Evolutionary conservation across 2,888 invertebrate species (phyloP).

Genomic region (Melinaea menophilus): DNA sequence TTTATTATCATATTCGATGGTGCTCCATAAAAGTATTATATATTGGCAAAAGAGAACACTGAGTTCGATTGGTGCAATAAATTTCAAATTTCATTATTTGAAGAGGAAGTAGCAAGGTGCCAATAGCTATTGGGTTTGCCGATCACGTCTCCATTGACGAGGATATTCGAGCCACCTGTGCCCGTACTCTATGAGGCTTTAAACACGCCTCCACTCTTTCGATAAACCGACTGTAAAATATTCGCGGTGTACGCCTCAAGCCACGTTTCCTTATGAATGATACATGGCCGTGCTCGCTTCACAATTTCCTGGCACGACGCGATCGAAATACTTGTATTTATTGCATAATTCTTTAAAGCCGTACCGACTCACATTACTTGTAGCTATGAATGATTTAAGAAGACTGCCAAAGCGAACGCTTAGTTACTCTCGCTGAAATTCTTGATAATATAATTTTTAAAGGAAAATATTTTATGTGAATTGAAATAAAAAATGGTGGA

Average conservation of each 20-base stretch:
- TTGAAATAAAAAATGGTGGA: neutral
- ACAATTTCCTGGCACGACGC: constrained; percentile 39
- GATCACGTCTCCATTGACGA: constrained; percentile 74
- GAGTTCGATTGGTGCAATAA: constrained; percentile 68
- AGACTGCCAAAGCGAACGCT: constrained; percentile 38
- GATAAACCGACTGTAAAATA: constrained; percentile 75
- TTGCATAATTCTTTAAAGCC: constrained; percentile 52
- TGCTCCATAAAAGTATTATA: constrained; percentile 44
- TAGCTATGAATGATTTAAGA: constrained; percentile 9
- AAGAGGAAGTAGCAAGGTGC: constrained; percentile 72
- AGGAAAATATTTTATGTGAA: neutral
- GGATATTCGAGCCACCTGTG: constrained; percentile 75
- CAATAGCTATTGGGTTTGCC: constrained; percentile 69
- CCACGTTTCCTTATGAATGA: constrained; percentile 74
- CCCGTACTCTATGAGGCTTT: constrained; percentile 73
- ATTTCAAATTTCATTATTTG: constrained; percentile 76
- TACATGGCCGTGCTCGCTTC: constrained; percentile 58
- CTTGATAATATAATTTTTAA: neutral
- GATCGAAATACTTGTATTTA: constrained; percentile 46
- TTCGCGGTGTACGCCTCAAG: constrained; percentile 61
- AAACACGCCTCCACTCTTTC: constrained; percentile 68
- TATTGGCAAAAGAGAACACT: constrained; percentile 59
- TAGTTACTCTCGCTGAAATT: constrained; percentile 22
- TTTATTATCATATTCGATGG: constrained; percentile 4
- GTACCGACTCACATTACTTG: constrained; percentile 36